Base-by-base conservation (phyloP, 2,797 vertebrate species). In the Dryobates pubescens region DNA sequence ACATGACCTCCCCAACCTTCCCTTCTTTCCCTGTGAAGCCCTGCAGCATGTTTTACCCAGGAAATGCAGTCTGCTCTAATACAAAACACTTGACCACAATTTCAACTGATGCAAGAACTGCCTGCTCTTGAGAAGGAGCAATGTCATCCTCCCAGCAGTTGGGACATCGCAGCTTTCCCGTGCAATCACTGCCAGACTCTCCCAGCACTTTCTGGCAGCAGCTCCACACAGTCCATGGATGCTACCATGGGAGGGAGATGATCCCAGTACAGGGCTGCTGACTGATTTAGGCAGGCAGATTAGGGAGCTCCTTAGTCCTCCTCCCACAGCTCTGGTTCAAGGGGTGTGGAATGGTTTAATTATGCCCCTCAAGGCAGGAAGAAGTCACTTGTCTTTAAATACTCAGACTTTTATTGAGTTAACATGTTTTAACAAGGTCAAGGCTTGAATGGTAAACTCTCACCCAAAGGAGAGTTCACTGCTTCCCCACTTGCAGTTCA, bases 341-440 rank as follows among this genome's bases (percentile, higher is more conserved):
- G 86, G 88, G 90, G 78, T 90, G 92, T 90, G 92, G 91, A 93
- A 91, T 10, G 32, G 77, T 58, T 93, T 95, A 93, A 96, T 95
- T 90, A 86, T 23, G 54, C 81, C 91, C 95, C 94, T 93, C 88
- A 74, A 90, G 91, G 92, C 81, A 96, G 94, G 88, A 96, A 95
- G 80, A 94, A 94, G 92, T 91, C 86, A 61, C 88, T 96, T 85
- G 80, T 62, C 86, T 95, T 92, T 93, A 94, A 95, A 86, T 67
- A 84, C 95, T 94, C 62, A 2, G 61, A 53, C 41, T 96, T 92
- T 92, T 91, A 96, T 96, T 93, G 92, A 93, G 86, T 94, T 95
- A 91, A 92, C 61, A 58, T 84, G 95, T 90, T 95, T 93, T 95
- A 95, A 96, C 90, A 95, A 96, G 92, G 94, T 93, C 94, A 96